These are phyloP conservation scores for Hyla sarda DNA, from an alignment of 2,113 vertebrate genomes.

Conservation along the genomic window DNA sequence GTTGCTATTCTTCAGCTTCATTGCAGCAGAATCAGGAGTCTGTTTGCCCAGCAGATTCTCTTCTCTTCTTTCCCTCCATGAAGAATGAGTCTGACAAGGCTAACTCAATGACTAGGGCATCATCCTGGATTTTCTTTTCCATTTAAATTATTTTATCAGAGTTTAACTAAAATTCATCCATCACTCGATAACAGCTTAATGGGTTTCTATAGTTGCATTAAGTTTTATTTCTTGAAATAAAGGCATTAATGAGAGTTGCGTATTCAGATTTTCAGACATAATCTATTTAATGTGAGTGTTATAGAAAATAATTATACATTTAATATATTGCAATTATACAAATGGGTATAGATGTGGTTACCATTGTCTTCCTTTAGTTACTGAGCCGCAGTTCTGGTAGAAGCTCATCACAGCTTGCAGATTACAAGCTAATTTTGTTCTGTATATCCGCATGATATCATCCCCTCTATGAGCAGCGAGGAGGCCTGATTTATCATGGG, in stretches of 20 bases:
- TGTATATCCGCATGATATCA: no score
- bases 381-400: neutral
- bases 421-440: neutral
- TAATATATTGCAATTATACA: neutral
- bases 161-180: neutral
- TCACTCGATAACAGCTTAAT: neutral
- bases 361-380: neutral
- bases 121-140: neutral
- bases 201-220: neutral
- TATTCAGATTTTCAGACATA: neutral
- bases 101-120: neutral
- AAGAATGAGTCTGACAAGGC: neutral
- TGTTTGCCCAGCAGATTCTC: neutral
- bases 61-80: neutral
- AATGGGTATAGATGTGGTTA: neutral
- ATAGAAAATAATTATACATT: neutral
- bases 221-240: neutral
- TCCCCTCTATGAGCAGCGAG: no score
- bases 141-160: neutral
- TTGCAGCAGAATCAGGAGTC: neutral
- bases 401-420: neutral
- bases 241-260: neutral
- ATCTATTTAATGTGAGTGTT: conserved; percentile 3
- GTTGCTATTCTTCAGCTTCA: neutral
- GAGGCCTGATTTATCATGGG: no score